Conservation (phyloP, 2,888 invertebrate genomes). For the Lathronympha strigana region DNA sequence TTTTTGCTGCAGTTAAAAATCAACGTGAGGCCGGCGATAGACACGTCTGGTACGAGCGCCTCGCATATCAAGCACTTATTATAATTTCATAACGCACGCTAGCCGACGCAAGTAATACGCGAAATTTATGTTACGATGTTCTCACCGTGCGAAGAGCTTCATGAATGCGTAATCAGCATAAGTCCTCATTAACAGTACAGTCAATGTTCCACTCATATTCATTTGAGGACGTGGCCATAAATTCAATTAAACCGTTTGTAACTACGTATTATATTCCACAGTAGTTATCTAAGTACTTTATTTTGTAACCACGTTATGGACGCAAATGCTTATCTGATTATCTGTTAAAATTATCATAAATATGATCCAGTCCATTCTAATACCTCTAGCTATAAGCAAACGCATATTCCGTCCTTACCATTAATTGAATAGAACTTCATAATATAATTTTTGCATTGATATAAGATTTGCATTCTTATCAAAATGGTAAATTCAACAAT, state of each 20-base stretch:
- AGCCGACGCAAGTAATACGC: slow-evolving; percentile 83
- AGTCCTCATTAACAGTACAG: slow-evolving; percentile 59
- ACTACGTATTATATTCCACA: slow-evolving; percentile 50
- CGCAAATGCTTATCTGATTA: slow-evolving; percentile 66
- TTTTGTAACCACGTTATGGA: slow-evolving; percentile 68
- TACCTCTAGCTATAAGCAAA: slow-evolving; percentile 11
- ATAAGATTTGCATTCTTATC: background rate
- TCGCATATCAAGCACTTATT: slow-evolving; percentile 77
- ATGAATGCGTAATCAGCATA: slow-evolving; percentile 77
- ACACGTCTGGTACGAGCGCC: slow-evolving; percentile 66
- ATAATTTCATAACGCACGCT: slow-evolving; percentile 82
- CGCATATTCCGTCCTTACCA: background rate
- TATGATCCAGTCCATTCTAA: slow-evolving; percentile 43
- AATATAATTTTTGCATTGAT: background rate
- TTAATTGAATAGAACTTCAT: background rate
- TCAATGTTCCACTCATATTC: slow-evolving; percentile 75
- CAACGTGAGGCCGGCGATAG: slow-evolving; percentile 57
- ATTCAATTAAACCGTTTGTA: slow-evolving; percentile 76
- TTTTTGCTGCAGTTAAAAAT: background rate
- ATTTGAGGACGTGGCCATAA: slow-evolving; percentile 80
- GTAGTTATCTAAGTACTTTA: slow-evolving; percentile 50
- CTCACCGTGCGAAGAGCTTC: slow-evolving; percentile 75
- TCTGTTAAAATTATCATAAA: slow-evolving; percentile 66
- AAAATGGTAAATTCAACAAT: background rate
- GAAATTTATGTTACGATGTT: slow-evolving; percentile 84